phyloP scores from a whole-genome alignment of 2,113 vertebrate genomes.

The Sapajus apella region DNA sequence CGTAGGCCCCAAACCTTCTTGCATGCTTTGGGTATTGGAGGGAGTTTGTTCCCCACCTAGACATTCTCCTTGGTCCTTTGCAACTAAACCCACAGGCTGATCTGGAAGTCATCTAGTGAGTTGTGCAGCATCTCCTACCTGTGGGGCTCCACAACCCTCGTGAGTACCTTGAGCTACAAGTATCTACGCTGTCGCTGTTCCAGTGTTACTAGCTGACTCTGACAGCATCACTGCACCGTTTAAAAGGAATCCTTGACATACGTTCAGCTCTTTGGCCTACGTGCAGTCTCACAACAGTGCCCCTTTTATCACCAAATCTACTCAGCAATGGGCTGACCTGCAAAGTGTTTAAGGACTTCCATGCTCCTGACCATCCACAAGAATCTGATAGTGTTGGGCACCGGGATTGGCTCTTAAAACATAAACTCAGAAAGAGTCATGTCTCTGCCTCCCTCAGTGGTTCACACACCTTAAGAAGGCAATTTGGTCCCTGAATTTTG shows the following conservation, averaged over 20 bases:
- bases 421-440: not conserved
- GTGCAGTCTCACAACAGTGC: not conserved
- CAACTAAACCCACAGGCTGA: not conserved
- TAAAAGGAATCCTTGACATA: not conserved
- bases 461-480: not conserved
- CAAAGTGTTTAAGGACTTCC: not conserved
- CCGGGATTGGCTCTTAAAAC: not conserved
- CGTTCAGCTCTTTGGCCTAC: not conserved
- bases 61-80: not conserved
- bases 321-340: not conserved
- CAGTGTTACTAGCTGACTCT: not conserved
- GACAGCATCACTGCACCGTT: not conserved
- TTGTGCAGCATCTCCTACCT: too few species aligned
- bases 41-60: not conserved
- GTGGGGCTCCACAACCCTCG: not conserved
- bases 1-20: not conserved
- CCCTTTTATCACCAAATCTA: not conserved
- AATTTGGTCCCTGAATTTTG: not conserved
- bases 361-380: not conserved
- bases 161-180: not conserved
- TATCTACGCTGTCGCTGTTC: not conserved
- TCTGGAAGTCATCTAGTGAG: not conserved
- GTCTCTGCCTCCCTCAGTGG: not conserved
- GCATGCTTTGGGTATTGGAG: not conserved
- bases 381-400: not conserved